Evolutionary conservation across 2,888 invertebrate genomes (phyloP), one percentile per base, ranked within the genome.

Genomic region (Troglohyphantes excavatus): DNA sequence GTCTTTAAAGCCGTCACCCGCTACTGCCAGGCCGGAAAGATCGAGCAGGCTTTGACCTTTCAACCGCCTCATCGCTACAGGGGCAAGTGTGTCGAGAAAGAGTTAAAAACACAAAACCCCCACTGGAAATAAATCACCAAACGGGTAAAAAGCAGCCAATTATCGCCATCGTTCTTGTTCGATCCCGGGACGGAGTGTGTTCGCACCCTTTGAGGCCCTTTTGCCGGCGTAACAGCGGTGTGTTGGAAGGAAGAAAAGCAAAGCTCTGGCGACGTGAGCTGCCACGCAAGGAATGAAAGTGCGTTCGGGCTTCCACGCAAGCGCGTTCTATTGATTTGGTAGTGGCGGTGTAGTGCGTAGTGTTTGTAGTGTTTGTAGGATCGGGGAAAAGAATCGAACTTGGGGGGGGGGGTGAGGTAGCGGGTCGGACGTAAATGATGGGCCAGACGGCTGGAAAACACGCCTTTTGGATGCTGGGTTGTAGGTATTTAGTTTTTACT

Each of bases 31-130:
- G 33, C n/a, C 59, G n/a, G n/a, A n/a, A 33, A 76, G 19, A 61
- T 76, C 33, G 39, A 21, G 65, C 65, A 65, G 43, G 26, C n/a
- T 53, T 76, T 85, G 84, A 83, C 73, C 83, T 83, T 83, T 83
- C 2, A 27, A 29, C 83, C 63, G 21, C 83, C 73, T 63, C 73
- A 67, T 65, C 61, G 59, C 23, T 7, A 65, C 33, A 3, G 9
- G 33, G 9, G 33, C 3, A 6, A 33, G 9, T 33, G 9, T 33
- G 9, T 33, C 3, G 3, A 33, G 3, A 33, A 33, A 33, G 5
- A 33, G 33, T 33, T 9, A 3, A 9, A 3, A 33, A 33, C 3
- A 33, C 33, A 33, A 33, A 53, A n/a, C n/a, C 53, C 9, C 13
- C 13, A 17, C 53, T 39, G 13, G 13, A 11, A 13, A 39, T 7